Conservation (phyloP, 2,888 invertebrate genomes). For the Molanna angustata region DNA sequence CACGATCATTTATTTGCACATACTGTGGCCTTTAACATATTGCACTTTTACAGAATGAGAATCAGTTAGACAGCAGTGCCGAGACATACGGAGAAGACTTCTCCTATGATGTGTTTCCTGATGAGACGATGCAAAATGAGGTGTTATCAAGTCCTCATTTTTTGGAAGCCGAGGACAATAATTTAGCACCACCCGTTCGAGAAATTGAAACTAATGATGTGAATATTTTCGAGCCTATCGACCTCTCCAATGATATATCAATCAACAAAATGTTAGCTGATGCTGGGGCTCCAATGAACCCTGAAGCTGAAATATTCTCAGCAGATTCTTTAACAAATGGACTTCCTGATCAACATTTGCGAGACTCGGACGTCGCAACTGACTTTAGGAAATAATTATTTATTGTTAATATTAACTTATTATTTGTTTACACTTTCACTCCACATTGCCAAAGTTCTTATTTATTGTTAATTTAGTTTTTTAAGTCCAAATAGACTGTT, state of each 20-base stretch:
- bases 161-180: slow-evolving; percentile 1
- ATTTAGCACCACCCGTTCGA: slow-evolving; percentile 9
- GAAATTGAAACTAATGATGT: slow-evolving; percentile 28
- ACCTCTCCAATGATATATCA: slow-evolving; percentile 45
- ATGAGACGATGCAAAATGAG: slow-evolving; percentile 5
- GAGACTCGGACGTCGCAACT: too few relatives aligned
- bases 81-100: slow-evolving; percentile 22
- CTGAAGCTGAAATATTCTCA: slow-evolving; percentile 42
- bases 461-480: slow-evolving; percentile 29
- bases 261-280: slow-evolving; percentile 42
- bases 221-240: slow-evolving; percentile 38
- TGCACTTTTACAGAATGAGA: slow-evolving; percentile 31
- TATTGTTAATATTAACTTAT: too few relatives aligned
- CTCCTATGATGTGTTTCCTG: slow-evolving; percentile 6
- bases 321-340: background rate
- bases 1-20: slow-evolving; percentile 2
- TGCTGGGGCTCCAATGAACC: slow-evolving; percentile 39
- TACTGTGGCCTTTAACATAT: slow-evolving; percentile 24
- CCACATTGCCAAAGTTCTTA: slow-evolving; percentile 31
- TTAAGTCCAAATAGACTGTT: slow-evolving; percentile 6
- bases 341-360: too few relatives aligned
- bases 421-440: too few relatives aligned
- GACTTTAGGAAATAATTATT: too few relatives aligned
- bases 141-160: slow-evolving; percentile 8
- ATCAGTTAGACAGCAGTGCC: slow-evolving; percentile 14